Conservation (phyloP, 2,113 vertebrate species). For the Zosterops lateralis region DNA sequence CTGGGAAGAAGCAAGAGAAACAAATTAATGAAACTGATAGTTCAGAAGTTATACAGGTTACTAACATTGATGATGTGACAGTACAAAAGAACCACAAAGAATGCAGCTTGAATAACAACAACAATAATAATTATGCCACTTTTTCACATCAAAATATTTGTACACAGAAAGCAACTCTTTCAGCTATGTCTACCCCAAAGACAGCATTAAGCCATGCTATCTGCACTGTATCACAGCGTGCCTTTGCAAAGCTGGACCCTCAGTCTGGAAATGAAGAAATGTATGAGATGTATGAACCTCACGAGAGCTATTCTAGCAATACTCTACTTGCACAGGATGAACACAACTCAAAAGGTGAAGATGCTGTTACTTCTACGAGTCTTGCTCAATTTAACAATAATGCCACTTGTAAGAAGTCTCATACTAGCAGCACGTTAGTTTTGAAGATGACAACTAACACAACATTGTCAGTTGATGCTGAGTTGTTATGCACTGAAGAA, state of each 20-base stretch:
- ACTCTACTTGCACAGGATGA: neutral
- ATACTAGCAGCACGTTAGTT: neutral
- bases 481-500: slow-evolving; percentile 13
- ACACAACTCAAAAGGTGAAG: slow-evolving; percentile 2
- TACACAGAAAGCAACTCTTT: slow-evolving; percentile 35
- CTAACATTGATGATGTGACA: slow-evolving; percentile 62
- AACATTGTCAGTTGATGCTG: neutral
- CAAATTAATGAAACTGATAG: neutral
- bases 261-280: slow-evolving; percentile 50
- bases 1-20: slow-evolving; percentile 52
- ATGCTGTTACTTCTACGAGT: slow-evolving; percentile 24
- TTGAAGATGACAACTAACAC: slow-evolving; percentile 15
- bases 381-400: slow-evolving; percentile 7
- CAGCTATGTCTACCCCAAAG: neutral
- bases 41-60: slow-evolving; percentile 65
- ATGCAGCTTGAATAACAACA: slow-evolving; percentile 74
- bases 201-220: slow-evolving; percentile 3
- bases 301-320: slow-evolving; percentile 19
- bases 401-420: neutral
- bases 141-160: slow-evolving; percentile 5
- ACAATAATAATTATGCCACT: slow-evolving; percentile 76
- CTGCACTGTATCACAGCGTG: neutral
- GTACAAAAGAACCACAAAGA: slow-evolving; percentile 43
- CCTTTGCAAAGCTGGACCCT: slow-evolving; percentile 27
- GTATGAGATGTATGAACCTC: slow-evolving; percentile 31